Base-by-base conservation (phyloP, 2,888 invertebrate genomes). In the Melieria omissa region DNA sequence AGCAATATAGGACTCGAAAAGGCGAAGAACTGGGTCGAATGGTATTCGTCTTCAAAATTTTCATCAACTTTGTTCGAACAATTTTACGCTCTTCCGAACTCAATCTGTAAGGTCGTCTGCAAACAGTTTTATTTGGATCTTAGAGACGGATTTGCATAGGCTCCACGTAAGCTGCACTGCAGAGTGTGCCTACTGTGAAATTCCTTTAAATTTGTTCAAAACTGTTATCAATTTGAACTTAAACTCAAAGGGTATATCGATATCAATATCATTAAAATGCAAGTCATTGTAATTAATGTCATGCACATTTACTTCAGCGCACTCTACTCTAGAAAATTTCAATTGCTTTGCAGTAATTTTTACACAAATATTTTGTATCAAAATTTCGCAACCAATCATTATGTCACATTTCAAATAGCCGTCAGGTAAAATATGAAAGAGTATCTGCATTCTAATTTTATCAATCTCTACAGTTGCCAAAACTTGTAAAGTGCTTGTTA, bases 311-410 rank as follows among this genome's bases (percentile, higher is more conserved):
- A 45, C 4, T 46, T 58, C 5, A 12, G 41, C 60, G 41, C 16
- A 58, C 41, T 60, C 49, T 60, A 42, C 60, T n/a, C 41, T 60
- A 12, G 4, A 41, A 42, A 68, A 41, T 5, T 49, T 41, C 10
- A 68, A 60, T 45, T 10, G 58, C 41, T 68, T 44, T 14, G 14
- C 0, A 49, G 60, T 49, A 46, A 60, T 68, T 47, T 68, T n/a
- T 8, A 68, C 61, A 60, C 41, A 14, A 14, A 68, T 29, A 6
- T 14, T 52, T 60, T 68, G 60, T 47, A 12, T 29, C 14, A 68
- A 49, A 49, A 68, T 49, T 60, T 68, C 60, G 14, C 46, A n/a
- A 9, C 57, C 66, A 44, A 57, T 58, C 46, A 66, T 66, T 44
- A 66, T 66, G 8, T 58, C 46, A 66, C 41, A 14, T 16, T 57